Base-by-base conservation (phyloP, 2,888 invertebrate species). In the Microctonus brassicae region DNA sequence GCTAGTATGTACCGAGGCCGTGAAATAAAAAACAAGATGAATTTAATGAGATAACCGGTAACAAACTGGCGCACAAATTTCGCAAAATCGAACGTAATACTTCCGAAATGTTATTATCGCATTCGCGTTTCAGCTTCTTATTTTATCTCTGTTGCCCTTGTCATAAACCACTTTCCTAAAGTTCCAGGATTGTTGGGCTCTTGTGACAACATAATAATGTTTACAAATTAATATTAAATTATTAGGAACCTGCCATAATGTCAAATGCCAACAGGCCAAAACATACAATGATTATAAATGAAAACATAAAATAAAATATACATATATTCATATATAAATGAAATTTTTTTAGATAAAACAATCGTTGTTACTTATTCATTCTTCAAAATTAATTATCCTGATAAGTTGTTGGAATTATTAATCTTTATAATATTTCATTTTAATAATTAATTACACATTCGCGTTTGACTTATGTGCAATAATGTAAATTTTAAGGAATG, bases 21-120 rank as follows among this genome's bases (percentile, higher is more conserved):
- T 72, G 65, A 67, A 36, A 67, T 55, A 57, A 62, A 67, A 62
- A 57, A 60, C 9, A 47, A 63, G 52, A 42, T 2, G 20, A n/a
- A 29, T 55, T 29, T 33, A 24, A n/a, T 79, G 79, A 78, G 79
- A 76, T 76, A 79, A 79, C 79, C 80, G 80, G 80, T 80, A 79
- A 80, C 83, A 82, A 80, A 82, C 83, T 82, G 79, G 81, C 82
- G 80, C 82, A 82, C 81, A 82, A 83, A 82, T 74, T 63, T 76
- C 70, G 79, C 79, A 81, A 82, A 82, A 78, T 81, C 79, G 78
- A 81, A 82, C 80, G 80, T 75, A 81, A 80, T 80, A 79, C 77
- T 74, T 79, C 79, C 76, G 77, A 78, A 80, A 75, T 75, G 57
- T 73, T 70, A 29, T 57, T 67, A 72, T 73, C 62, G 67, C 53